Evolutionary conservation across 1,140 invertebrate species (phyloP).

Genomic region (Heterodera carotae): DNA sequence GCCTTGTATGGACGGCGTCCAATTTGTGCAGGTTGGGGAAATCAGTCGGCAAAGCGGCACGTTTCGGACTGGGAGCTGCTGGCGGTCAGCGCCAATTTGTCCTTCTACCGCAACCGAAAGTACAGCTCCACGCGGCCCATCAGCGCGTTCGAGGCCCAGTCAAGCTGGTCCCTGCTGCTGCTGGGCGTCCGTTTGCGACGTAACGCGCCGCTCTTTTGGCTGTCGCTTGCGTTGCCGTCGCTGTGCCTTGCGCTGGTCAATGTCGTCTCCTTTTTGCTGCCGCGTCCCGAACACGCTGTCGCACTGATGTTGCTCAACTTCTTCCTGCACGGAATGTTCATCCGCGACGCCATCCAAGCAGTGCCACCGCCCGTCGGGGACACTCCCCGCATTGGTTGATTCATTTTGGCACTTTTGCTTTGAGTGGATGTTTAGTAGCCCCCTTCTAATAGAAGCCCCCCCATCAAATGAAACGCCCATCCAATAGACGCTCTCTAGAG

Average conservation of each 20-base stretch:
- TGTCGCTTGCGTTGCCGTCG: slow-evolving; percentile 39
- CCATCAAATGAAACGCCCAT: too few species aligned
- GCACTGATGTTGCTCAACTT: slow-evolving; percentile 44
- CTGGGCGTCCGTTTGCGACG: slow-evolving; percentile 27
- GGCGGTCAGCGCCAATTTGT: slow-evolving; percentile 34
- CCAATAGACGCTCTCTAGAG: too few species aligned
- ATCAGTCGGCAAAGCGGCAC: slow-evolving; percentile 44
- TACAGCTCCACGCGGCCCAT: slow-evolving; percentile 35
- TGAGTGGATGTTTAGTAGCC: too few species aligned
- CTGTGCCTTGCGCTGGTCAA: slow-evolving; percentile 44
- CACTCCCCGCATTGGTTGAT: slow-evolving; percentile 37
- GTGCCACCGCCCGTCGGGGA: slow-evolving; percentile 46
- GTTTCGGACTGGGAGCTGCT: slow-evolving; percentile 49
- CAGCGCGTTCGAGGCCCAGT: slow-evolving; percentile 36
- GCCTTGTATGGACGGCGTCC: neutral
- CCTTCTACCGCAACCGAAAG: slow-evolving; percentile 39
- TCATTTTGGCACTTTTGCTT: too few species aligned
- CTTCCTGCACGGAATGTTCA: slow-evolving; percentile 47
- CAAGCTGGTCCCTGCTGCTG: slow-evolving; percentile 40
- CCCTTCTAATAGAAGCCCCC: too few species aligned
- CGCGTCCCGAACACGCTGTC: slow-evolving; percentile 43
- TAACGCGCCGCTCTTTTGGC: slow-evolving; percentile 37
- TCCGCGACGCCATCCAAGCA: slow-evolving; percentile 39
- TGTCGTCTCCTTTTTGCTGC: slow-evolving; percentile 43
- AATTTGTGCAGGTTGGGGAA: slow-evolving; percentile 42